phyloP scores from a whole-genome alignment of 2,113 vertebrate genomes.

The Xiphophorus maculatus region DNA sequence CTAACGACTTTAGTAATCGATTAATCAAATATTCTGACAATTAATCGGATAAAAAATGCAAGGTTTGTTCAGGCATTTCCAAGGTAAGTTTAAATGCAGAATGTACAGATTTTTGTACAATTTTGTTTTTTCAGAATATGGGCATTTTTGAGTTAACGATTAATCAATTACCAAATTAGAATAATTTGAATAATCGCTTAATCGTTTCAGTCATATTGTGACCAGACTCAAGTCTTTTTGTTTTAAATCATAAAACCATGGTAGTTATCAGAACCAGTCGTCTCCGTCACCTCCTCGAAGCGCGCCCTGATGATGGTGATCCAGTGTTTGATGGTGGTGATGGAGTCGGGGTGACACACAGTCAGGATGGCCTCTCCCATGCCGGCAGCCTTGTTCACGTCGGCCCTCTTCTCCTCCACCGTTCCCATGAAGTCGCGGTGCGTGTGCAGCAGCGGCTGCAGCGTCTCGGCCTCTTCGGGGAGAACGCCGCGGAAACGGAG shows the following conservation, averaged over 20 bases:
- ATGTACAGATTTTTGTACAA: too few species aligned
- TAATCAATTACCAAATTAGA: too few species aligned
- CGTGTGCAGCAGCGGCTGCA: conserved; percentile 88
- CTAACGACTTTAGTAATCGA: too few species aligned
- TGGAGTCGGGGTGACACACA: conserved; percentile 92
- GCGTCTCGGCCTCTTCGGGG: conserved; percentile 91
- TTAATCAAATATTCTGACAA: too few species aligned
- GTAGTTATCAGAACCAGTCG: too few species aligned
- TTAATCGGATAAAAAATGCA: too few species aligned
- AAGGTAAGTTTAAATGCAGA: too few species aligned
- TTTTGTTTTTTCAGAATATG: too few species aligned
- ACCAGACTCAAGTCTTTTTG: not conserved
- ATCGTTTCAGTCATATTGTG: too few species aligned
- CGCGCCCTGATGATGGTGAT: conserved; percentile 98
- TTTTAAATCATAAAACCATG: not conserved
- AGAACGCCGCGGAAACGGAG: conserved; percentile 95
- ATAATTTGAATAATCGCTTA: too few species aligned
- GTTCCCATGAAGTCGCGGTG: conserved; percentile 98
- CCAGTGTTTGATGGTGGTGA: conserved; percentile 99
- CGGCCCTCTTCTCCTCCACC: conserved; percentile 91
- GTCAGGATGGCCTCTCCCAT: conserved; percentile 95
- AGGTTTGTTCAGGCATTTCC: too few species aligned
- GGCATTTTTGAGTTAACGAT: not conserved
- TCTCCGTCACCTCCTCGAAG: conserved; percentile 89
- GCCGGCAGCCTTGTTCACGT: conserved; percentile 89